phyloP scores from a whole-genome alignment of 2,888 invertebrate species.

The Tuberolachnus salignus region DNA sequence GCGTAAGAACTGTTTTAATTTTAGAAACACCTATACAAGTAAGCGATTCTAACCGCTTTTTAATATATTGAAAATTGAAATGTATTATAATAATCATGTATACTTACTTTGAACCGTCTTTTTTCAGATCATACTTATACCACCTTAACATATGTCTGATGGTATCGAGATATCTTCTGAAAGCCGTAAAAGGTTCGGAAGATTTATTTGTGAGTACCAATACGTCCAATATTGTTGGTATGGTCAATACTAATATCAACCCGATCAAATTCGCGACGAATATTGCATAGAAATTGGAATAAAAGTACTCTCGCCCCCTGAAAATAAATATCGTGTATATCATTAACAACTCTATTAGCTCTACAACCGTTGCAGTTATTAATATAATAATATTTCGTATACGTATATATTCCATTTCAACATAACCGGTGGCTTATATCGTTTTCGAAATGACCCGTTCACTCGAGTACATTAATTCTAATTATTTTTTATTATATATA shows the following conservation, averaged over 20 bases:
- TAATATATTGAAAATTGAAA: background rate
- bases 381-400: too few relatives aligned
- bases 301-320: conserved; percentile 78
- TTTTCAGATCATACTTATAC: conserved; percentile 74
- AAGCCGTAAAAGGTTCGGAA: conserved; percentile 59
- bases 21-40: background rate
- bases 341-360: too few relatives aligned
- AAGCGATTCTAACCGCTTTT: too few relatives aligned
- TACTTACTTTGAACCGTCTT: conserved; percentile 68
- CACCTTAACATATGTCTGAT: conserved; percentile 77
- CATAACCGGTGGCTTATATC: too few relatives aligned
- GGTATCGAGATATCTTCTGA: conserved; percentile 76
- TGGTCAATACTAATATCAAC: conserved; percentile 74
- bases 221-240: conserved; percentile 72
- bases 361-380: too few relatives aligned
- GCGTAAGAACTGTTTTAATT: background rate
- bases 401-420: too few relatives aligned
- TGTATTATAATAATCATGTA: background rate
- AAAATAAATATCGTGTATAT: too few relatives aligned
- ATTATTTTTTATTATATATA: too few relatives aligned
- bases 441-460: too few relatives aligned
- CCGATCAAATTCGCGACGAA: conserved; percentile 77
- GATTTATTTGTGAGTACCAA: conserved; percentile 60
- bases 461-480: too few relatives aligned
- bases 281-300: conserved; percentile 73